Conservation (phyloP, 2,888 invertebrate genomes). For the Chloroclysta siterata region DNA sequence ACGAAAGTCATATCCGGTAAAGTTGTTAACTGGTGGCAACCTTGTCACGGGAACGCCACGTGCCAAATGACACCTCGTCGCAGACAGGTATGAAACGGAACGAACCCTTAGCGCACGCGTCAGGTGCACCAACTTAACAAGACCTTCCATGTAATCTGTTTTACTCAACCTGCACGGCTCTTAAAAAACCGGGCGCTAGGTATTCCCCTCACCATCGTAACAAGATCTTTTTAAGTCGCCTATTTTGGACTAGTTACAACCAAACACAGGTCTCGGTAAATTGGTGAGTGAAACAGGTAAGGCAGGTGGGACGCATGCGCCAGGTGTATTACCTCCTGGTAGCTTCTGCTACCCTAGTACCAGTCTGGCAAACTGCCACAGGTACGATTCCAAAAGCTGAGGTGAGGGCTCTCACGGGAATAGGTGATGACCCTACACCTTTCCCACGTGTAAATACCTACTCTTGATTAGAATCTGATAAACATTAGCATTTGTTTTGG, state of each 20-base stretch:
- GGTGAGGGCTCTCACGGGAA: constrained; percentile 66
- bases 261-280: constrained; percentile 49
- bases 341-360: constrained; percentile 71
- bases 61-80: constrained; percentile 48
- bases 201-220: constrained; percentile 37
- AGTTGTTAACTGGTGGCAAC: no score
- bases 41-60: constrained; percentile 44
- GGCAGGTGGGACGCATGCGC: constrained; percentile 80
- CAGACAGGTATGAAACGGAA: constrained; percentile 46
- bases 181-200: constrained; percentile 51
- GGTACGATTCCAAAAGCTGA: constrained; percentile 77
- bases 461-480: constrained; percentile 6
- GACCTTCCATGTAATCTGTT: constrained; percentile 43
- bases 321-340: constrained; percentile 70
- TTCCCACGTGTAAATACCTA: constrained; percentile 26
- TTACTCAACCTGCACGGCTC: constrained; percentile 45
- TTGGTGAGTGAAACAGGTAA: constrained; percentile 65
- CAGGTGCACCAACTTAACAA: constrained; percentile 40
- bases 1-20: background rate
- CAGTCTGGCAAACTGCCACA: constrained; percentile 85
- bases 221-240: constrained; percentile 5
- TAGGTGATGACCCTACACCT: constrained; percentile 61
- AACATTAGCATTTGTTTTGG: background rate
- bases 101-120: constrained; percentile 55
- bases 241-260: background rate